A percentile compares a stretch with the other conserved stretches of the same genome.
Evolutionary conservation across 2,113 vertebrate genomes (phyloP).

Genomic region (Dromaius novaehollandiae): DNA sequence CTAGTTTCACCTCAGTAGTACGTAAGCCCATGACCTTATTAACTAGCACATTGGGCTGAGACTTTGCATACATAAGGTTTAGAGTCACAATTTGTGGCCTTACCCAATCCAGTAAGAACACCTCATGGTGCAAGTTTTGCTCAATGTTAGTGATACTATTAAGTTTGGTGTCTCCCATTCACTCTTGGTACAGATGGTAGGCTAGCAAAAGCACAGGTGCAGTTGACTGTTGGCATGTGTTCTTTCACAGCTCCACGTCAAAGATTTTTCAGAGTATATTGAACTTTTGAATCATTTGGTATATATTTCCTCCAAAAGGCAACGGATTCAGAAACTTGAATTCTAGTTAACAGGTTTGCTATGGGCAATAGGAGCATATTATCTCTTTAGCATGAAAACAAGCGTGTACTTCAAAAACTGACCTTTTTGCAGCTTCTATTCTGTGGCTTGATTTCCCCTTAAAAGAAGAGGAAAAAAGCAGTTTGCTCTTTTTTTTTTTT

Average conservation of each 20-base stretch:
- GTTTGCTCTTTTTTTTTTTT: background rate
- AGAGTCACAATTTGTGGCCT: background rate
- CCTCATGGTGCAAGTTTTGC: background rate
- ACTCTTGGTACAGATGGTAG: background rate
- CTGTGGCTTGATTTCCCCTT: background rate
- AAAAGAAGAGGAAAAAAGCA: background rate
- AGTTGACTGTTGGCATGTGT: background rate
- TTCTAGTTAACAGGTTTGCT: background rate
- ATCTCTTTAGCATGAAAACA: background rate
- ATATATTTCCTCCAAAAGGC: background rate
- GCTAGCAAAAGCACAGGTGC: background rate
- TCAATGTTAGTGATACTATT: background rate
- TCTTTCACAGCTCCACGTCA: background rate
- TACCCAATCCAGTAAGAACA: background rate
- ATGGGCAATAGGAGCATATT: background rate
- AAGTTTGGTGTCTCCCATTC: background rate
- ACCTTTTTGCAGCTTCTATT: background rate
- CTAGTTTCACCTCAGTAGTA: background rate
- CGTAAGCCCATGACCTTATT: background rate
- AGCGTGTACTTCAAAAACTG: background rate
- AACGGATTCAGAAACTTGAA: background rate
- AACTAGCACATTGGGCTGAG: background rate
- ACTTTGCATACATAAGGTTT: background rate
- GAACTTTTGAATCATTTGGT: background rate
- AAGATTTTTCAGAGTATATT: background rate